phyloP scores from a whole-genome alignment of 2,888 invertebrate species.

The Cryptocephalus moraei region DNA sequence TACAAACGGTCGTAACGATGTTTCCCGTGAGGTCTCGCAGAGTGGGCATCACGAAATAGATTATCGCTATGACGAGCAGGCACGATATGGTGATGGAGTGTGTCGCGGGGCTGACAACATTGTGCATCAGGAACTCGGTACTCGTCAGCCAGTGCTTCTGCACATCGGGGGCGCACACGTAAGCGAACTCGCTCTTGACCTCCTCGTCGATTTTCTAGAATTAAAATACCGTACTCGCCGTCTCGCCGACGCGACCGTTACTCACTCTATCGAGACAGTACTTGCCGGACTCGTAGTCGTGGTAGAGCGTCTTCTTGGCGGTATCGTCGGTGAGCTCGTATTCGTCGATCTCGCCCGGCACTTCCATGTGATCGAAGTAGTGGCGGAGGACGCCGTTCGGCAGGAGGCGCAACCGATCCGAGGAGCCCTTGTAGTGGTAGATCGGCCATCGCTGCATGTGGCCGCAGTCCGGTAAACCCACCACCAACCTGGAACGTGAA shows the following conservation, averaged over 20 bases:
- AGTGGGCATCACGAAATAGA: conserved; percentile 76
- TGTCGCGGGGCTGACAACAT: conserved; percentile 66
- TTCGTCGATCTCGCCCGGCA: conserved; percentile 34
- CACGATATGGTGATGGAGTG: conserved; percentile 64
- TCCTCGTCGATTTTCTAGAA: conserved; percentile 26
- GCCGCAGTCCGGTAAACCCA: conserved; percentile 60
- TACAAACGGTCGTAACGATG: conserved; percentile 70
- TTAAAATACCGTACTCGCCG: neutral
- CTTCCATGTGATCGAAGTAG: conserved; percentile 48
- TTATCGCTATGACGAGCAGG: conserved; percentile 60
- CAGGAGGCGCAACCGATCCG: conserved; percentile 54
- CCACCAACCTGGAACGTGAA: conserved; percentile 46
- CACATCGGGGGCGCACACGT: conserved; percentile 61
- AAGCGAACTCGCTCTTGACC: conserved; percentile 56
- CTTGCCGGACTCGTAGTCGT: conserved; percentile 63
- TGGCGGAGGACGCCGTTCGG: conserved; percentile 66
- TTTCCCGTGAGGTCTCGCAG: conserved; percentile 74
- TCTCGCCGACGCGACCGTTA: neutral
- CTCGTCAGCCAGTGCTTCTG: conserved; percentile 60
- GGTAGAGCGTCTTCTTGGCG: conserved; percentile 47
- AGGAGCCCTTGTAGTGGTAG: conserved; percentile 49
- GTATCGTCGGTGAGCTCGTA: conserved; percentile 33
- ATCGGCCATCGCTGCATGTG: conserved; percentile 60
- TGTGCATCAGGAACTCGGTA: conserved; percentile 61
- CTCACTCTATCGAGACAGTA: conserved; percentile 74